Base-by-base conservation (phyloP, 1,140 invertebrate species). In the Eupristina koningsbergeri region DNA sequence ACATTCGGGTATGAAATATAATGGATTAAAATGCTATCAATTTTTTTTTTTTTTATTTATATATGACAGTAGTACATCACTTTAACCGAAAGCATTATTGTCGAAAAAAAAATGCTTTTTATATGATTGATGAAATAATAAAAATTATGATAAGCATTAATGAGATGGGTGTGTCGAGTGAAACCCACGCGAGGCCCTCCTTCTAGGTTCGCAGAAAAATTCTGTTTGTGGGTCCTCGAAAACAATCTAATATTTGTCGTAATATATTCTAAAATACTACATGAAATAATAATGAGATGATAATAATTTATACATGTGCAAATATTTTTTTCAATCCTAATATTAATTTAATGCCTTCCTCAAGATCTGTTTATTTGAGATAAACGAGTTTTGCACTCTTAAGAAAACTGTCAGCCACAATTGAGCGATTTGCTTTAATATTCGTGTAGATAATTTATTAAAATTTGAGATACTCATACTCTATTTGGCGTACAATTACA, bases 351-450 rank as follows among this genome's bases (percentile, higher is more conserved):
- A 67, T 36, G 64, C 15, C 11, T 67, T 36, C 17, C 64, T 67
- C 64, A 15, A 22, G 34, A 67, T 31, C 64, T 36, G 64, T 39
- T 67, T 64, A 34, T 39, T 67, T 34, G 64, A 36, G 64, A 67
- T 36, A 67, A 67, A 67, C 64, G 64, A 67, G 64, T 67, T 67
- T 29, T 31, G 13, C 9, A 67, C 64, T 19, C 11, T 67, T 67
- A 39, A 67, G 64, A 36, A 67, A 67, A 67, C 64, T 67, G 64
- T 36, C 64, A 22, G 34, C 31, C 64, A 64, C 63, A 67, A 67
- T 67, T 19, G 64, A 67, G 17, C 29, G 64, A 67, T 67, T 36
- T 67, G 36, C n/a, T 67, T 67, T 67, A 17, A 2, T 67, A 36
- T 19, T 31, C 64, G 36, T 67, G 64, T 36, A 39, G 22, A 67